Base-by-base conservation (phyloP, 1,140 invertebrate species). In the Drosophila varians region DNA sequence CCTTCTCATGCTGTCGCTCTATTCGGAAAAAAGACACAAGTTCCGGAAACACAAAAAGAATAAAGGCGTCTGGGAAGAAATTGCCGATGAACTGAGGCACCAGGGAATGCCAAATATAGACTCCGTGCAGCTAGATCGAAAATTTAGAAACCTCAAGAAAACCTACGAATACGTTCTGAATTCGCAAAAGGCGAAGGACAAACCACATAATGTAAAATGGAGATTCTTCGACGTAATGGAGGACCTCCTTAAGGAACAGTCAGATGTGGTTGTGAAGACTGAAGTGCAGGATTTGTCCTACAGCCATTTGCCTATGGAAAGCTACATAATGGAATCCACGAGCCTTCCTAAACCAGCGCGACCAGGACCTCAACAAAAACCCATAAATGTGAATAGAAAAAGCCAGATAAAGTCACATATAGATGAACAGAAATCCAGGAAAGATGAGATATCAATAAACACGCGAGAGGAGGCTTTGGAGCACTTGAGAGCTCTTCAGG, bases 401-500 rank as follows among this genome's bases (percentile, higher is more conserved):
- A 11, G 9, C 9, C 9, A 9, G n/a, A 31, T 31, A 9, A 3
- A 11, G 2, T 31, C 8, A 3, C 28, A 31, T 3, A 11, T 3
- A 31, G 9, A 31, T 2, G 28, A 31, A 31, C 11, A 0, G 11
- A 9, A 31, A 0, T 11, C 11, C 1, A 3, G 12, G 4, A 38
- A 3, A 26, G 60, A 61, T 1, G 60, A 64, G 42, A 9, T 64
- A 1, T 61, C 55, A n/a, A 64, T 64, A 1, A 11, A 14, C 28
- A 61, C n/a, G 28, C 11, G 4, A 0, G 60, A 64, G 3, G 77
- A 82, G n/a, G 84, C 79, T 0, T 3, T 89, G 14, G 38, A 31
- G 40, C 71, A 77, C 36, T 19, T 89, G 4, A 58, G 60, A 12
- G 79, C 61, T 0, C 34, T 89, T 2, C 79, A 78, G 46, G 86